Percentiles rank a stretch among this genome's conserved stretches.
These are phyloP conservation scores for Aproaerema taeniolella DNA, from an alignment of 2,888 invertebrate genomes.

Conservation along the genomic window DNA sequence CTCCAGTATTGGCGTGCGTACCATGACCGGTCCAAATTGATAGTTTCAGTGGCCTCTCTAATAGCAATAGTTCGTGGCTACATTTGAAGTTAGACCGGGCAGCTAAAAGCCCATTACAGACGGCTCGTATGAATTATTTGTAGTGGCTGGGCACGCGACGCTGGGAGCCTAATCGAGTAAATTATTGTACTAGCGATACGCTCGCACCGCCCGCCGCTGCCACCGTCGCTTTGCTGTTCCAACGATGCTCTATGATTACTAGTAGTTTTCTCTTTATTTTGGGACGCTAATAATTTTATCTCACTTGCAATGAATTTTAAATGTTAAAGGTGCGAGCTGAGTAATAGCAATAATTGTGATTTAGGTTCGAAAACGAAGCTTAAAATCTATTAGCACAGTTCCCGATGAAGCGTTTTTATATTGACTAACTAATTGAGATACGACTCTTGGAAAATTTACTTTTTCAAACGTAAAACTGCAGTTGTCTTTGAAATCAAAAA, in stretches of 20 bases:
- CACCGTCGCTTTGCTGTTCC: not conserved
- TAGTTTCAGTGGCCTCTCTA: constrained; percentile 51
- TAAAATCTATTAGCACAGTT: not conserved
- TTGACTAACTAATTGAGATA: too few relatives aligned
- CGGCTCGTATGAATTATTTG: constrained; percentile 71
- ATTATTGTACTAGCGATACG: constrained; percentile 47
- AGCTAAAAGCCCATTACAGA: constrained; percentile 71
- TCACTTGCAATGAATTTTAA: too few relatives aligned
- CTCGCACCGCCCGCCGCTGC: constrained; percentile 6
- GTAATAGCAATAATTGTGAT: too few relatives aligned
- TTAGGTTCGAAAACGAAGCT: too few relatives aligned
- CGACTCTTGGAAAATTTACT: too few relatives aligned
- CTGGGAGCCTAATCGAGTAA: constrained; percentile 44
- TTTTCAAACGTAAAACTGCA: too few relatives aligned
- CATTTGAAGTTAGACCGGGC: constrained; percentile 62
- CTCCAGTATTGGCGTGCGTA: constrained; percentile 14
- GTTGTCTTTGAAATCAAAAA: too few relatives aligned
- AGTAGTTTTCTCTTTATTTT: constrained; percentile 2
- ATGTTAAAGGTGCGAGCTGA: too few relatives aligned
- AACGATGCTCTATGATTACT: not conserved
- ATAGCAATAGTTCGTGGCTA: constrained; percentile 58
- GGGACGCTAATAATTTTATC: constrained; percentile 2
- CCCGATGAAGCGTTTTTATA: too few relatives aligned
- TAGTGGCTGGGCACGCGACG: constrained; percentile 54
- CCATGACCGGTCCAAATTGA: constrained; percentile 33